Evolutionary conservation across 1,140 invertebrate genomes (phyloP).

Genomic region (Heliconius melpomene): DNA sequence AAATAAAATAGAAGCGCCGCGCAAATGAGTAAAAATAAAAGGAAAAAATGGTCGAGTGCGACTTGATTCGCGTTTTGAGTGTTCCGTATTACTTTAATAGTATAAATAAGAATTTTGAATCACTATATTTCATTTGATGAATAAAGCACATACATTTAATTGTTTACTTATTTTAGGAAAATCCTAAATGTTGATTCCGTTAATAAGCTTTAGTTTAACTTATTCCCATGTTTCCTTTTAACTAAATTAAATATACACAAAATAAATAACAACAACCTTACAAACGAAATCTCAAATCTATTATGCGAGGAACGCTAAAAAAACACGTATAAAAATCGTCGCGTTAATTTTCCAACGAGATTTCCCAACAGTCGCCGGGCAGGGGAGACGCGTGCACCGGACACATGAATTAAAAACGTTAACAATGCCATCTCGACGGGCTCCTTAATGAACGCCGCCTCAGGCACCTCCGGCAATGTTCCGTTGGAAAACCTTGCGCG

Average conservation of each 20-base stretch:
- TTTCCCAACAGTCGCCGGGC: slow-evolving; percentile 72
- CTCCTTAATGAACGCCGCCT: slow-evolving; percentile 73
- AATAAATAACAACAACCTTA: background rate
- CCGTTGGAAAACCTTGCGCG: slow-evolving; percentile 25
- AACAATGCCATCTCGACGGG: slow-evolving; percentile 71
- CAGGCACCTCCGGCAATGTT: slow-evolving; percentile 42
- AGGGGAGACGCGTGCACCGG: slow-evolving; percentile 69
- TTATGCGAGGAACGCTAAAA: slow-evolving; percentile 13
- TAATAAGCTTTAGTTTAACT: no score
- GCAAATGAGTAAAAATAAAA: slow-evolving; percentile 62
- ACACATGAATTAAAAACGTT: slow-evolving; percentile 80
- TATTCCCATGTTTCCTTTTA: no score
- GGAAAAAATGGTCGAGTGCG: background rate
- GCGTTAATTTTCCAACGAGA: slow-evolving; percentile 79
- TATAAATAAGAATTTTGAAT: no score
- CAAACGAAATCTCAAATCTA: background rate
- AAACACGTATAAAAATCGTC: slow-evolving; percentile 61
- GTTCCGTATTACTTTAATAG: background rate
- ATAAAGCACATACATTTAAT: no score
- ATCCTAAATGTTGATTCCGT: no score
- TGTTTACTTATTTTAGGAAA: no score
- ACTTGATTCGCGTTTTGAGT: background rate
- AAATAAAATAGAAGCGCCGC: slow-evolving; percentile 74
- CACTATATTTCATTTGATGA: no score
- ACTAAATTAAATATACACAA: background rate